Evolutionary conservation across 1,140 invertebrate species (phyloP), one percentile per base, ranked within the genome.

Genomic region (Drosophila leontia): DNA sequence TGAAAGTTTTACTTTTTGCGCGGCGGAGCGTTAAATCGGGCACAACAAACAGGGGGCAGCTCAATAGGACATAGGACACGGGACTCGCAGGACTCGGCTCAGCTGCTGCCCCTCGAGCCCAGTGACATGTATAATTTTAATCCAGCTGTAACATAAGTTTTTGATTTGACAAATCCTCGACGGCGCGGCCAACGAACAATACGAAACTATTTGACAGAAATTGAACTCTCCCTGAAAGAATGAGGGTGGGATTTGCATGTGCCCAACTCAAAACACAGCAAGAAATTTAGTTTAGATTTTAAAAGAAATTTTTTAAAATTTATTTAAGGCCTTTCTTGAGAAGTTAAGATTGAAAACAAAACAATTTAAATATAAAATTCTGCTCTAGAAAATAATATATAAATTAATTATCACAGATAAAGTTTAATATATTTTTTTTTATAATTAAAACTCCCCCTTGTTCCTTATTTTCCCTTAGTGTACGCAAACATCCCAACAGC

Each of bases 121-220:
- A 87, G 80, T 84, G 84, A 88, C 84, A 88, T 83, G 84, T 86
- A 87, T 91, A 88, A 91, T 91, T 91, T 91, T 91, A 91, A 91
- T 85, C 88, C 83, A 75, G 81, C 88, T 85, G 86, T 82, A 91
- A 91, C 90, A 91, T 91, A 91, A 91, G 90, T 91, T 91, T 85
- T 82, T 91, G 82, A 91, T 91, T 91, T 91, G 81, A 91, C 78
- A 91, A 85, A 91, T 88, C 80, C 84, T 81, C 44, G 55, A 44
- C 60, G 69, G 45, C 47, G 48, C 41, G 60, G 45, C 41, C 32
- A 13, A 5, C 37, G 60, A 75, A 78, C 75, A 75, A 78, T 76
- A 75, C 82, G 67, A 79, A 86, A 86, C 82, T 87, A 87, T 87
- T 87, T 87, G 84, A 88, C 84, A 88, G 77, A 87, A 87, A 87